Evolutionary conservation across 2,113 vertebrate genomes (phyloP).

Genomic region (Paracanthobrama guichenoti): DNA sequence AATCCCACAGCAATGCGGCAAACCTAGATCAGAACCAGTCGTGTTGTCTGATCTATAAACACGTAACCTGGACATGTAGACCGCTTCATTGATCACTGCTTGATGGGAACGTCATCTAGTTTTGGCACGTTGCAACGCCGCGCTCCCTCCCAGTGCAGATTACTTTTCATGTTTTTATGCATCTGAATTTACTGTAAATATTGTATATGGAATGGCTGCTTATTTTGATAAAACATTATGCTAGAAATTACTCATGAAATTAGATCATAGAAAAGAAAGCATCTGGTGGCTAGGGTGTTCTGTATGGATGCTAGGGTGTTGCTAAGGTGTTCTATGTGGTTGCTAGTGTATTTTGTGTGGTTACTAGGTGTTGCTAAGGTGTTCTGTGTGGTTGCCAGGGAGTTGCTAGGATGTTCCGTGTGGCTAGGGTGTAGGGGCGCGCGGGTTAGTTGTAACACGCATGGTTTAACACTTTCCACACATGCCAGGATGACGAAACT

Average conservation of each 20-base stretch:
- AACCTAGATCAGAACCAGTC: not conserved
- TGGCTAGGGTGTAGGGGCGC: too few relatives aligned
- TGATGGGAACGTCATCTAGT: not conserved
- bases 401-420: not conserved
- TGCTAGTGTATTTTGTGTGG: too few relatives aligned
- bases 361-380: too few relatives aligned
- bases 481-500: too few relatives aligned
- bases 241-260: not conserved
- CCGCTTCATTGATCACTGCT: not conserved
- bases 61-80: not conserved
- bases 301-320: not conserved
- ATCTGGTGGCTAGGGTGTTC: not conserved
- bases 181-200: too few relatives aligned
- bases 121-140: not conserved
- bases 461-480: too few relatives aligned
- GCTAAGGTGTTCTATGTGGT: too few relatives aligned
- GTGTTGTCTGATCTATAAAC: not conserved
- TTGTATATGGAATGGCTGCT: too few relatives aligned
- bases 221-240: not conserved
- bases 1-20: not conserved
- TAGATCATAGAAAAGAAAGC: not conserved
- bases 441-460: too few relatives aligned
- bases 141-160: too few relatives aligned
- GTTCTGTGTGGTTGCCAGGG: too few relatives aligned
- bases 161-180: not conserved